phyloP scores from a whole-genome alignment of 2,888 invertebrate species.

The Cerastis rubricosa region DNA sequence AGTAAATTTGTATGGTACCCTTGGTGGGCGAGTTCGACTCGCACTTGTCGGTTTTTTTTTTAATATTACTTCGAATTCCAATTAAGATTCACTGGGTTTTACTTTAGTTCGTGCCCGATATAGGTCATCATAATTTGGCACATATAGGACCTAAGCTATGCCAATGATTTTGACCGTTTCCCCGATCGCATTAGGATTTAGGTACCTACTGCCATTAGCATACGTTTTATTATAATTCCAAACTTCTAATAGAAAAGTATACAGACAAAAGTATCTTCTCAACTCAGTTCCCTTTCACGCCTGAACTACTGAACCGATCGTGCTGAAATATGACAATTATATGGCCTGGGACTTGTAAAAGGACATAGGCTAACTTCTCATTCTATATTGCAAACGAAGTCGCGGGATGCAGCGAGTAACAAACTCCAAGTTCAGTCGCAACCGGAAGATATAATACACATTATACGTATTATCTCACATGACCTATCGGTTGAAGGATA shows the following conservation, averaged over 20 bases:
- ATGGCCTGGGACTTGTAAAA: not conserved
- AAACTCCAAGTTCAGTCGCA: not conserved
- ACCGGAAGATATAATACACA: not conserved
- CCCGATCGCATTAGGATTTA: not conserved
- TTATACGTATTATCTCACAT: not conserved
- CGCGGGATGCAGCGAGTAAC: not conserved
- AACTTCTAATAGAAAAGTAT: not conserved
- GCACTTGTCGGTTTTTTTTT: too few species aligned
- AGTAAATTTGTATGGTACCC: too few species aligned
- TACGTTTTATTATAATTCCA: not conserved
- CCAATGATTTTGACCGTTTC: not conserved
- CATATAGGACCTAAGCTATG: not conserved
- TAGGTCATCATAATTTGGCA: not conserved
- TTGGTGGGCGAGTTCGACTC: too few species aligned
- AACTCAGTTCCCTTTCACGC: too few species aligned
- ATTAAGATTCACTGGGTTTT: not conserved
- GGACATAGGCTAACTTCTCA: not conserved
- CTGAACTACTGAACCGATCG: not conserved
- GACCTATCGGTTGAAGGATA: conserved; percentile 5
- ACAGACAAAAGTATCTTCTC: not conserved
- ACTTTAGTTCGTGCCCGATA: conserved; percentile 1
- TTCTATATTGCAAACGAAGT: not conserved
- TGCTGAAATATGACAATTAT: not conserved
- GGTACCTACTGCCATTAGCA: not conserved
- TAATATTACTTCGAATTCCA: not conserved